A percentile compares a stretch with the other conserved stretches of the same genome.
These are phyloP conservation scores for Laticauda laticaudata DNA, from an alignment of 2,113 vertebrate species.

Conservation along the genomic window DNA sequence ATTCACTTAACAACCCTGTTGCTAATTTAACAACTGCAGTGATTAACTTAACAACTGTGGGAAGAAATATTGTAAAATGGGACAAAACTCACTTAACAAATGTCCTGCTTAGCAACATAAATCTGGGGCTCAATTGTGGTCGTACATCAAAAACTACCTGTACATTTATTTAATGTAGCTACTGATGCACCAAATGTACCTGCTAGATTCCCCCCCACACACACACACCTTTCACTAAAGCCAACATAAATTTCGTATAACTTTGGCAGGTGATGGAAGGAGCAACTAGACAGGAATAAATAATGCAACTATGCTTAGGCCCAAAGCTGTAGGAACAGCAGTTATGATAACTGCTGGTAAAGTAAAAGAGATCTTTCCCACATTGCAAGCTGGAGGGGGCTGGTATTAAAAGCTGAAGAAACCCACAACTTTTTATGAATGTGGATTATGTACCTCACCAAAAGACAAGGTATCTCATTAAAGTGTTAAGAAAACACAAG, in stretches of 20 bases:
- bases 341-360: neutral
- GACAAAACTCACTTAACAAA: neutral
- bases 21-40: too few relatives aligned
- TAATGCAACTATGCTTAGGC: neutral
- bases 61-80: too few relatives aligned
- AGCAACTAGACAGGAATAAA: neutral
- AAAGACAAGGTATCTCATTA: neutral
- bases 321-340: neutral
- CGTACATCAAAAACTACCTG: too few relatives aligned
- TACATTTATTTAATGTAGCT: neutral
- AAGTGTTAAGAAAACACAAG: neutral
- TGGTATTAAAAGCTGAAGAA: neutral
- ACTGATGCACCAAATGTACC: neutral
- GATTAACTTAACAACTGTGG: too few relatives aligned
- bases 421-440: neutral
- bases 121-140: neutral
- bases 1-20: too few relatives aligned
- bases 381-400: neutral
- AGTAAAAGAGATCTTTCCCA: neutral
- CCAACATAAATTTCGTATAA: neutral
- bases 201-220: neutral
- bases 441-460: neutral
- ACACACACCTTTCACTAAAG: neutral
- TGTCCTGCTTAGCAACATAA: neutral
- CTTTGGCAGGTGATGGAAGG: neutral